phyloP scores from a whole-genome alignment of 1,140 invertebrate species.

The Glossosoma conforme region DNA sequence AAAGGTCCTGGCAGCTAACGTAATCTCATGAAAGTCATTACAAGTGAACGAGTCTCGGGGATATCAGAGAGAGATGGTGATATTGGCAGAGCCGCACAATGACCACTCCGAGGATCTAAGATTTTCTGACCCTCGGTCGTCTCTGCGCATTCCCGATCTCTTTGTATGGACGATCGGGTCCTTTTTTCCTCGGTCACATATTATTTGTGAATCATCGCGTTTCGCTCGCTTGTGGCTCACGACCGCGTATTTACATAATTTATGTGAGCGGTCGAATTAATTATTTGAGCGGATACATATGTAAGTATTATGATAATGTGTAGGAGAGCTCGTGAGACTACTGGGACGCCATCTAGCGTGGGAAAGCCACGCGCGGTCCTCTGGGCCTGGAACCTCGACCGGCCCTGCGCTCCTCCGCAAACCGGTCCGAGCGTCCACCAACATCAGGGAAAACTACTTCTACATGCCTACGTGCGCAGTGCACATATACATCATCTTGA shows the following conservation, averaged over 20 bases:
- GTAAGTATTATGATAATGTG: slow-evolving; percentile 16
- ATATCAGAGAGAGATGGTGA: too few species aligned
- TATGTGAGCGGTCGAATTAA: slow-evolving; percentile 24
- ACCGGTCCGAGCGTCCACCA: background rate
- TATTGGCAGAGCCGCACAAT: too few species aligned
- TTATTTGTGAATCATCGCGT: slow-evolving; percentile 18
- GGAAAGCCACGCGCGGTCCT: slow-evolving; percentile 11
- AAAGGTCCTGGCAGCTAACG: too few species aligned
- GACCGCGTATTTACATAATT: slow-evolving; percentile 16
- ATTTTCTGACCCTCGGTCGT: background rate
- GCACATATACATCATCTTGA: too few species aligned
- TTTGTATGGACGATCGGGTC: background rate
- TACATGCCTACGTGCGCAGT: too few species aligned
- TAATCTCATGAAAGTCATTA: too few species aligned
- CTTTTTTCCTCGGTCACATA: background rate
- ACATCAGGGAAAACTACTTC: slow-evolving; percentile 1
- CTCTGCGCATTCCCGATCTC: slow-evolving; percentile 2
- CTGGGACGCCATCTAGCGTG: slow-evolving; percentile 24
- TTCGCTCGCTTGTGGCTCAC: slow-evolving; percentile 13
- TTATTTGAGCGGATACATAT: slow-evolving; percentile 12
- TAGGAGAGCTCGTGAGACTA: slow-evolving; percentile 16
- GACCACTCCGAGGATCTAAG: too few species aligned
- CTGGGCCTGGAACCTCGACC: background rate
- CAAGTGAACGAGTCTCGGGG: too few species aligned
- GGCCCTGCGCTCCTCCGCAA: background rate